Evolutionary conservation across 2,888 invertebrate genomes (phyloP), one percentile per base, ranked within the genome.

Genomic region (Hermaeophaga mercurialis): DNA sequence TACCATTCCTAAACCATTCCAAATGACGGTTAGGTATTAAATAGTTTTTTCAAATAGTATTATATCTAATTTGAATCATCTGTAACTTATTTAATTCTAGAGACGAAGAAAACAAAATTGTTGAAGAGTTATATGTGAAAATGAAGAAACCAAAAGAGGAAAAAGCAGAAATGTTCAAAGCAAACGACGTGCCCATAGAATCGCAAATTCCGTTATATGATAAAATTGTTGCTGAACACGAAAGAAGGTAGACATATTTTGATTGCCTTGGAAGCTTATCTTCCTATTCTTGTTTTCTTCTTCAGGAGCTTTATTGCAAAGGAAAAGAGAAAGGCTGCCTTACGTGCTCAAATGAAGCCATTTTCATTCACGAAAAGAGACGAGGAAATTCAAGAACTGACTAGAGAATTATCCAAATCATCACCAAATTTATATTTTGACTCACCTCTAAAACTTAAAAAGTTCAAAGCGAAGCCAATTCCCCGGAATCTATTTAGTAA

Each of bases 121-220:
- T 84, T 0, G 81, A 80, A 54, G 82, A 84, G 64, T 74, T 76
- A 26, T 70, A 75, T 39, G 61, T 68, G 5, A 65, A 67, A 58
- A 70, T 68, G 22, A 72, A 72, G 43, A 73, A 71, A 45, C 70
- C 70, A 19, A 72, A 81, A 62, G 80, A 81, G 66, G 71, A 73
- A 19, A 79, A 76, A 64, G 63, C 76, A 5, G 80, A 82, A 56
- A 80, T 82, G 66, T 85, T 87, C 61, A 80, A 78, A 67, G 84
- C 85, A 1, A 81, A 83, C 67, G 84, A 87, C 1, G 81, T 89
- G 54, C 89, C 89, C 0, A 82, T 88, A 31, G 86, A 87, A 64
- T 88, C 88, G 0, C 82, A 85, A 66, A 84, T 89, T 57, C 88
- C 86, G 0, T 79, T 89, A 11, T 89, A 86, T 66, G 85, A 89